Evolutionary conservation across 35 echinoderm and acorn worm genomes (phyloP), one percentile per base, ranked within the genome.

Genomic region (Acanthaster planci): DNA sequence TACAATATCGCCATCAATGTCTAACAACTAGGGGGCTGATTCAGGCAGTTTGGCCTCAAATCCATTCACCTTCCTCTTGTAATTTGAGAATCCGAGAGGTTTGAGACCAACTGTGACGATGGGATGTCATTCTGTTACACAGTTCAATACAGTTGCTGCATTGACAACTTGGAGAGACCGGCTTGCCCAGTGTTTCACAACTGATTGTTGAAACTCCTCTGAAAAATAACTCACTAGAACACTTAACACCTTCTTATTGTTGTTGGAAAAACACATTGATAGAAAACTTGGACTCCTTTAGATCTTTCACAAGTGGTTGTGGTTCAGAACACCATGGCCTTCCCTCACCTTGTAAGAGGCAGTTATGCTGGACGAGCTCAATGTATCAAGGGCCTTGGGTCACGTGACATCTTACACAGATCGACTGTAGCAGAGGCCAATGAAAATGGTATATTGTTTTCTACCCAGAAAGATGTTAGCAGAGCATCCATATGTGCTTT

Each of bases 1-100:
- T n/a, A n/a, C n/a, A n/a, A 90, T 55, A 51, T 90, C 88, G 26
- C 88, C 88, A 76, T 84, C 88, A 38, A 90, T 85, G 67, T 90
- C 88, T 51, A 84, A 44, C 44, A 90, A 68, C 44, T 90, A 54
- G 4, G 88, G 80, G 30, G 60, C 80, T 16, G 36, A 31, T 19
- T 90, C 81, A 19, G 64, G 79, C 37, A 90, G 34, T 23, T 21
- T 77, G 19, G 34, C 76, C 77, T 90, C 88, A 90, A 90, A 85
- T 35, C 88, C 88, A 52, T 12, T 23, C 30, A 14, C 55, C 16
- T 50, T 90, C 39, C 88, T 60, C 1, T 80, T 90, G 55, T 84
- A 84, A 7, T 79, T 80, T 17, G 80, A 27, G 80, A 90, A 78
- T 90, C 83, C 14, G n/a, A 68, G 7, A 85, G 35, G 26, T 10